Conservation (phyloP, 2,113 vertebrate species). For the Gallinago undulata region DNA sequence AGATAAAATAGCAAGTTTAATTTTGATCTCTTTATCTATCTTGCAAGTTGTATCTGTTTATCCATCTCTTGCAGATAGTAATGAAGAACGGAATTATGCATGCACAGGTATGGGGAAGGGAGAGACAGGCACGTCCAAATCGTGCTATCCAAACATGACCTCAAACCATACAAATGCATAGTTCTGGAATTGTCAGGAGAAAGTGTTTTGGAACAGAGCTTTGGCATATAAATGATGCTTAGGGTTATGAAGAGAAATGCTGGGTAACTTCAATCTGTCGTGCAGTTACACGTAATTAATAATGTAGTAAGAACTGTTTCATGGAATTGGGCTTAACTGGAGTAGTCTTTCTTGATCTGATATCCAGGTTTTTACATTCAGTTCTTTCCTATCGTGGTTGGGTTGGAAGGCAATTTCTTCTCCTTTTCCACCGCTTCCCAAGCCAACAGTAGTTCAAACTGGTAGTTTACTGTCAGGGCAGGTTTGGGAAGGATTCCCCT, state of each 20-base stretch:
- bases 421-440: background rate
- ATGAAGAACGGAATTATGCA: background rate
- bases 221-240: background rate
- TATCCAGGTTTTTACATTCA: background rate
- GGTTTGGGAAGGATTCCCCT: background rate
- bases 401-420: background rate
- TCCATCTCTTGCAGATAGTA: background rate
- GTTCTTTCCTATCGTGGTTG: background rate
- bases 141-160: background rate
- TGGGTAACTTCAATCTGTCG: background rate
- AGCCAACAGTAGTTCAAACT: background rate
- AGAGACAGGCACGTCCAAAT: background rate
- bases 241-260: background rate
- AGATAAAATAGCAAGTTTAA: background rate
- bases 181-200: background rate
- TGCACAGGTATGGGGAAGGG: background rate
- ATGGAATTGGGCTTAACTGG: background rate
- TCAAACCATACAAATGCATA: background rate
- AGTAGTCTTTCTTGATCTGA: background rate
- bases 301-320: background rate
- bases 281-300: background rate
- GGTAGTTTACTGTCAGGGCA: background rate
- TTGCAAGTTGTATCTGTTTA: no score
- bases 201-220: background rate
- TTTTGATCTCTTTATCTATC: background rate